A percentile compares a stretch with the other conserved stretches of the same genome.
phyloP scores from a whole-genome alignment of 1,140 invertebrate species.

The Musca domestica region DNA sequence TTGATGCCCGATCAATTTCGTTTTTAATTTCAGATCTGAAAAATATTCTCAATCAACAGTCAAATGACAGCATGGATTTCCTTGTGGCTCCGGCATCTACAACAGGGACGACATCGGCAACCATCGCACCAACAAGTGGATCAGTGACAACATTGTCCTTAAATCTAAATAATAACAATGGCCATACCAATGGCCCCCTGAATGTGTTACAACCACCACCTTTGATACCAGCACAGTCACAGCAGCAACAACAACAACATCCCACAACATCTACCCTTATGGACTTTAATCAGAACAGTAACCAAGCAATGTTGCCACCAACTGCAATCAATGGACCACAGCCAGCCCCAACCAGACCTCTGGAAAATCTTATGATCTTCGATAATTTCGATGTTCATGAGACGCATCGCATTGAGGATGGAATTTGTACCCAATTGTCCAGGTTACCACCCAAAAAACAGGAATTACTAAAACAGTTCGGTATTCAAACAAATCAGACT shows the following conservation, averaged over 20 bases:
- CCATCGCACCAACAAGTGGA: too few species aligned
- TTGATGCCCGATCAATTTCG: too few species aligned
- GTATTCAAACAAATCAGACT: constrained; percentile 54
- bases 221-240: neutral
- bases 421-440: constrained; percentile 51
- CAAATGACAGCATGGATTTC: constrained; percentile 26
- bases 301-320: neutral
- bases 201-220: neutral
- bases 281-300: neutral
- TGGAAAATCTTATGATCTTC: constrained; percentile 49
- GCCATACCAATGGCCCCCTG: neutral
- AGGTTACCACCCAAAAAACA: constrained; percentile 53
- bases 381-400: constrained; percentile 53
- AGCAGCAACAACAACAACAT: neutral
- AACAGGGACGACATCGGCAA: neutral
- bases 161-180: neutral
- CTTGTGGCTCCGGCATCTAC: neutral
- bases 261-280: neutral
- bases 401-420: constrained; percentile 50
- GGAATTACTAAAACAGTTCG: constrained; percentile 54
- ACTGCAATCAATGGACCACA: neutral
- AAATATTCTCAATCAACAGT: constrained; percentile 26
- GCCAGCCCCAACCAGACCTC: constrained; percentile 29
- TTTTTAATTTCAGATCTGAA: constrained; percentile 27
- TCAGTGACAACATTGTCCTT: neutral